Conservation (phyloP, 2,113 vertebrate genomes). For the Campylomormyrus tamandua region DNA sequence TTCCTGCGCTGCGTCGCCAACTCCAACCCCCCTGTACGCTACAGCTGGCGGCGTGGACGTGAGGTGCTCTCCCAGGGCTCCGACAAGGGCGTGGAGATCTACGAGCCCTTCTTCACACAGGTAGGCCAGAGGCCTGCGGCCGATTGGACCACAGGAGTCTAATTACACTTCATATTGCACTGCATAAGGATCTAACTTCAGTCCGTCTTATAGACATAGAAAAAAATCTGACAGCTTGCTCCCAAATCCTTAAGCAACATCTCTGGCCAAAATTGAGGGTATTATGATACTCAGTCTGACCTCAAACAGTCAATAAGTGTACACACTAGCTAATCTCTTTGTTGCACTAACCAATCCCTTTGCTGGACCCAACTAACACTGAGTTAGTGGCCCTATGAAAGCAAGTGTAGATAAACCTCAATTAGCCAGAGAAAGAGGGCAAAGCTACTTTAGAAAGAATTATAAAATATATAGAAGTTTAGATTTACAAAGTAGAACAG, state of each 20-base stretch:
- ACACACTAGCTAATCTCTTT: background rate
- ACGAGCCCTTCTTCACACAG: conserved; percentile 98
- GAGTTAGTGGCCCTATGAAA: background rate
- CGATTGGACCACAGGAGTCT: background rate
- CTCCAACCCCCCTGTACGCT: conserved; percentile 91
- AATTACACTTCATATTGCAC: background rate
- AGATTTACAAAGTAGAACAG: background rate
- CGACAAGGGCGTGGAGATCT: conserved; percentile 97
- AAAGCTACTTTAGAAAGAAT: background rate
- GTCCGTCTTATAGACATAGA: background rate
- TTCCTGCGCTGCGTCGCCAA: conserved; percentile 94
- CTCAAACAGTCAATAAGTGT: background rate
- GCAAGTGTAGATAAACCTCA: background rate
- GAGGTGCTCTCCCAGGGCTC: conserved; percentile 91
- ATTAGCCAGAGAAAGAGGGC: background rate
- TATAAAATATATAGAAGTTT: background rate
- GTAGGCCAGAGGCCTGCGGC: conserved; percentile 52
- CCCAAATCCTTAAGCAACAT: background rate
- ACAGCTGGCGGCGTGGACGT: conserved; percentile 90
- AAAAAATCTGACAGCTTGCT: background rate
- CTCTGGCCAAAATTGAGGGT: background rate
- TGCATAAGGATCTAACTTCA: background rate
- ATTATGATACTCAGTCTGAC: background rate
- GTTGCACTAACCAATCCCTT: background rate
- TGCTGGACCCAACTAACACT: background rate